phyloP scores from a whole-genome alignment of 1,140 invertebrate genomes.

The Drosophila chauvacae region DNA sequence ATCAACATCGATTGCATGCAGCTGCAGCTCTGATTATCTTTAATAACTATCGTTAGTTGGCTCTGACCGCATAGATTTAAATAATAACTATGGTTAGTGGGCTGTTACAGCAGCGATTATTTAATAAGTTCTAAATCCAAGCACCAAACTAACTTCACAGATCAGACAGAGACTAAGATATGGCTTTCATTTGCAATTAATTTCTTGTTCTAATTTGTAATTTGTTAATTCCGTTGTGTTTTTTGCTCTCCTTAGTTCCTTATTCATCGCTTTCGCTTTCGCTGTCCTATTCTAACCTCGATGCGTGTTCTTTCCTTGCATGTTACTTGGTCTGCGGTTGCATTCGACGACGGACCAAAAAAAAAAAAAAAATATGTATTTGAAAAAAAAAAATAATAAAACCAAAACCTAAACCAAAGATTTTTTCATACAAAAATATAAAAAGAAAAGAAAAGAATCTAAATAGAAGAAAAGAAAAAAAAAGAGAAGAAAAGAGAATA shows the following conservation, averaged over 20 bases:
- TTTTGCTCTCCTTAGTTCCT: background rate
- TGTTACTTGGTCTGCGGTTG: conserved; percentile 41
- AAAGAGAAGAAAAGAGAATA: background rate
- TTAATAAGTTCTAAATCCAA: background rate
- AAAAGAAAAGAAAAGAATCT: background rate
- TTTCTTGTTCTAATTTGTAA: background rate
- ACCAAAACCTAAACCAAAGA: background rate
- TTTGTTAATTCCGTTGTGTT: too few species aligned
- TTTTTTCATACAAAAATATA: conserved; percentile 1
- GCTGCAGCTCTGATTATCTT: background rate
- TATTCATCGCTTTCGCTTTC: conserved; percentile 16
- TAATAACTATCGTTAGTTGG: too few species aligned
- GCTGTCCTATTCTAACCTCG: conserved; percentile 46
- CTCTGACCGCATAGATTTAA: too few species aligned
- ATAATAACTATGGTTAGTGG: background rate
- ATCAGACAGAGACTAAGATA: background rate
- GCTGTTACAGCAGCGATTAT: too few species aligned
- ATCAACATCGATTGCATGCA: background rate
- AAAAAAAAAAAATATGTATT: background rate
- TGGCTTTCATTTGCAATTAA: background rate
- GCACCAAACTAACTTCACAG: background rate
- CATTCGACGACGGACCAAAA: conserved; percentile 32
- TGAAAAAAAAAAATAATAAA: background rate
- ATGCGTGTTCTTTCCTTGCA: conserved; percentile 70
- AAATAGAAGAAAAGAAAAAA: background rate